Evolutionary conservation across 2,888 invertebrate species (phyloP).

Genomic region (Theodoxus fluviatilis): DNA sequence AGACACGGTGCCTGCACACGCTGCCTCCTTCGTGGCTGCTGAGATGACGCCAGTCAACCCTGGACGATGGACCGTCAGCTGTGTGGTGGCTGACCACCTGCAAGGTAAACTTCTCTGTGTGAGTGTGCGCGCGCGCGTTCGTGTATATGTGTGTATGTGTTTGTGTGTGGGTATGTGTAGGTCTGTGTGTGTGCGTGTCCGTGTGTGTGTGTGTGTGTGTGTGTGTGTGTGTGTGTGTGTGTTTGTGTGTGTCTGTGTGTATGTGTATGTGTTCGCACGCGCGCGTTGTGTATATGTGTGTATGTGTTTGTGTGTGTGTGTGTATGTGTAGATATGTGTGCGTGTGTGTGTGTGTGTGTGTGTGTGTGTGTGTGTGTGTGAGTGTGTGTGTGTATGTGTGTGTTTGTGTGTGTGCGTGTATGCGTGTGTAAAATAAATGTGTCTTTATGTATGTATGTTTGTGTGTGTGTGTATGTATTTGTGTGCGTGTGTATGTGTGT

Average conservation of each 20-base stretch:
- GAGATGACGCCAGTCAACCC: not conserved
- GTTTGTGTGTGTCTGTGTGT: not conserved
- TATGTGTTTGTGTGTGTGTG: constrained; percentile 20
- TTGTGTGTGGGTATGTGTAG: not conserved
- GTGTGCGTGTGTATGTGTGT: no score
- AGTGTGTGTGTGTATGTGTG: not conserved
- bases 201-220: constrained; percentile 11
- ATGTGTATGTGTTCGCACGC: not conserved
- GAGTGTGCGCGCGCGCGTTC: not conserved
- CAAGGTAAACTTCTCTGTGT: not conserved
- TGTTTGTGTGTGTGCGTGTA: no score
- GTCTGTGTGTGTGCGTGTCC: not conserved
- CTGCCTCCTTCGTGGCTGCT: constrained; percentile 21
- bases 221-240: constrained; percentile 9
- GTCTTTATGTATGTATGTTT: no score
- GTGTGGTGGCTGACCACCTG: not conserved
- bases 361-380: constrained; percentile 7
- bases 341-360: constrained; percentile 6
- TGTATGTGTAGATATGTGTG: constrained; percentile 14
- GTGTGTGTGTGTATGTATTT: no score
- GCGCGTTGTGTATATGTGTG: not conserved
- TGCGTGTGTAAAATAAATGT: no score
- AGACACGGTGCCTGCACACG: constrained; percentile 18
- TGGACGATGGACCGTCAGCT: not conserved
- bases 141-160: not conserved